A percentile compares a stretch with the other conserved stretches of the same genome.
Conservation (phyloP, 2,797 vertebrate genomes). For the Gouania willdenowi region DNA sequence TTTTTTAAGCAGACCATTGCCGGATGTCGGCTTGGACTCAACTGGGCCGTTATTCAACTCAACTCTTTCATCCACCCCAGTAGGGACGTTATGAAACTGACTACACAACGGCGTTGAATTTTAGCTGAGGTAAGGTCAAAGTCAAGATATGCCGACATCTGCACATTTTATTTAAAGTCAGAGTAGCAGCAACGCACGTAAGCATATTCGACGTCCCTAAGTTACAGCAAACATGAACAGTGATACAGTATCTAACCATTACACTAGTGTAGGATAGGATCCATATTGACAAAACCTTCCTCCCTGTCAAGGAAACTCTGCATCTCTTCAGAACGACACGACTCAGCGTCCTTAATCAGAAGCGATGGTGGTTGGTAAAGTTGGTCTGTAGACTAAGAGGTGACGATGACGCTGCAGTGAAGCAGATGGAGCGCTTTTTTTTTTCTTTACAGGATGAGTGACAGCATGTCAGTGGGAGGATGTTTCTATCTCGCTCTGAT, state of each 20-base stretch:
- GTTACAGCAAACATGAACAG: too few relatives aligned
- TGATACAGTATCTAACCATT: too few relatives aligned
- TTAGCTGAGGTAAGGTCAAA: slow-evolving; percentile 45
- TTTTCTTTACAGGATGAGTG: slow-evolving; percentile 24
- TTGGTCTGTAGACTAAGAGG: too few relatives aligned
- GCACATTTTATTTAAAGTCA: slow-evolving; percentile 49
- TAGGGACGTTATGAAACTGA: too few relatives aligned
- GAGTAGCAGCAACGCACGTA: slow-evolving; percentile 16
- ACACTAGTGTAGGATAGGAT: too few relatives aligned
- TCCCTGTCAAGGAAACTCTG: too few relatives aligned
- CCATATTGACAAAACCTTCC: too few relatives aligned
- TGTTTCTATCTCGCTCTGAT: slow-evolving; percentile 24
- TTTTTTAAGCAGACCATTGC: neutral
- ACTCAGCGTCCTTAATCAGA: too few relatives aligned
- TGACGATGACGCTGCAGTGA: too few relatives aligned
- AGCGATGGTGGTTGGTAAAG: too few relatives aligned
- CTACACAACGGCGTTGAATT: slow-evolving; percentile 23
- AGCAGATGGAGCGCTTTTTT: slow-evolving; percentile 6
- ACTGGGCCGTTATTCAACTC: neutral
- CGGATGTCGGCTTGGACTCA: neutral
- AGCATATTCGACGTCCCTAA: too few relatives aligned
- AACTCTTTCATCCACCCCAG: neutral
- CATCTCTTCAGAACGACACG: too few relatives aligned
- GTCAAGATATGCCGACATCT: slow-evolving; percentile 40
- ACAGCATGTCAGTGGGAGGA: slow-evolving; percentile 54